These are phyloP conservation scores for Callorhinus ursinus DNA, from an alignment of 2,113 vertebrate species.

Conservation along the genomic window DNA sequence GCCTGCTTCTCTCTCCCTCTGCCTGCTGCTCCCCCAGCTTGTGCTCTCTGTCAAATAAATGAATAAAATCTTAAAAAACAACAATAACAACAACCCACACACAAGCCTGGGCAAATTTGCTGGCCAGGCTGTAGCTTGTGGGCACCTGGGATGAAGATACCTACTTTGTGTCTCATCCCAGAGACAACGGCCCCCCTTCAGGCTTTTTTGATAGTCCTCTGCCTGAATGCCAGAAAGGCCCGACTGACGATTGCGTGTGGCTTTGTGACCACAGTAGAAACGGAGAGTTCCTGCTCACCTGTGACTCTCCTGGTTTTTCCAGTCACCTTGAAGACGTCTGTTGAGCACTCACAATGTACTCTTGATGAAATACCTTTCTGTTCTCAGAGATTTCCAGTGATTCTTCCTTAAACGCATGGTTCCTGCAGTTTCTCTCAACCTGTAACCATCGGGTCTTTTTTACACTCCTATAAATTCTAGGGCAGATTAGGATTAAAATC, in stretches of 20 bases:
- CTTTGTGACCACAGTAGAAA: background rate
- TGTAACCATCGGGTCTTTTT: conserved; percentile 34
- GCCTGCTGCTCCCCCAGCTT: too few species aligned
- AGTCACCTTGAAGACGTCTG: background rate
- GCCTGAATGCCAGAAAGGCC: background rate
- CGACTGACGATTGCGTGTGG: background rate
- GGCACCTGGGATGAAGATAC: conserved; percentile 36
- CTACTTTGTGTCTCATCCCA: conserved; percentile 1
- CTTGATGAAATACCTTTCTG: conserved; percentile 15
- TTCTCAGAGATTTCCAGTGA: conserved; percentile 66
- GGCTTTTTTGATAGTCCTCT: conserved; percentile 10
- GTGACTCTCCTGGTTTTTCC: background rate
- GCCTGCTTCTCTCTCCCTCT: too few species aligned
- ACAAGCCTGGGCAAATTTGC: background rate
- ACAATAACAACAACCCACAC: accelerated
- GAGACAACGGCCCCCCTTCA: conserved; percentile 33
- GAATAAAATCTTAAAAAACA: too few species aligned
- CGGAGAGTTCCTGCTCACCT: conserved; percentile 10
- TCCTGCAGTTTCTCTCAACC: conserved; percentile 40
- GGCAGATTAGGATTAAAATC: conserved; percentile 49
- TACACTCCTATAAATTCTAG: background rate
- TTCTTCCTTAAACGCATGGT: conserved; percentile 32
- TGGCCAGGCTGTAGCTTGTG: background rate
- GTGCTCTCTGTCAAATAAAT: too few species aligned
- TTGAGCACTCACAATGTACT: background rate